Percentiles rank a stretch among this genome's conserved stretches.
phyloP scores from a whole-genome alignment of 2,888 invertebrate genomes.

The Patella caerulea region DNA sequence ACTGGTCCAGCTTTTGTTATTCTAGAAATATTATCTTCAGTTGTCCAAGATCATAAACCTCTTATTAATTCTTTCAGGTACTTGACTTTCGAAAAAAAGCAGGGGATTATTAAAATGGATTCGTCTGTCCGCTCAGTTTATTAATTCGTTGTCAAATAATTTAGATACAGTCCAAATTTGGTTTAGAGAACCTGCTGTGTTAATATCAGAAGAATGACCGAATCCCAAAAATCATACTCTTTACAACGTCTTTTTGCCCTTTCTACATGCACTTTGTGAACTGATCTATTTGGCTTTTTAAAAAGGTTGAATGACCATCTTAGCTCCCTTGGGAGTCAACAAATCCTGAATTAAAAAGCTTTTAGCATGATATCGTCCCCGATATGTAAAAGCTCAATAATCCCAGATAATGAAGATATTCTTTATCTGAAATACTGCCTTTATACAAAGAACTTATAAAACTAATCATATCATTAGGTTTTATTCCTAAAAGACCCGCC shows the following conservation, averaged over 20 bases:
- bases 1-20: no score
- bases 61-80: no score
- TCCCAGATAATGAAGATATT: conserved; percentile 17
- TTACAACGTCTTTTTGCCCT: conserved; percentile 21
- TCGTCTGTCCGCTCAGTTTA: no score
- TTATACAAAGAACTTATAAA: background rate
- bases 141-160: no score
- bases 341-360: conserved; percentile 27
- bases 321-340: conserved; percentile 18
- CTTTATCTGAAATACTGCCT: conserved; percentile 30
- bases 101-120: no score
- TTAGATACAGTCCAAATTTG: conserved; percentile 26
- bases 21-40: no score
- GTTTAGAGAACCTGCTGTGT: conserved; percentile 23
- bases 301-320: conserved; percentile 31
- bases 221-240: conserved; percentile 28
- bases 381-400: conserved; percentile 24
- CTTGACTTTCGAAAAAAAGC: no score
- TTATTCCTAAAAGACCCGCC: conserved; percentile 31
- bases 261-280: conserved; percentile 13
- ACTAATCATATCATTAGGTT: no score
- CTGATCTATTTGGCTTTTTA: conserved; percentile 14
- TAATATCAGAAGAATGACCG: conserved; percentile 17
- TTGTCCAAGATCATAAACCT: no score
- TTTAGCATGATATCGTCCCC: conserved; percentile 33